These are phyloP conservation scores for Rhagologus leucostigma DNA, from an alignment of 2,113 vertebrate genomes.

Conservation along the genomic window DNA sequence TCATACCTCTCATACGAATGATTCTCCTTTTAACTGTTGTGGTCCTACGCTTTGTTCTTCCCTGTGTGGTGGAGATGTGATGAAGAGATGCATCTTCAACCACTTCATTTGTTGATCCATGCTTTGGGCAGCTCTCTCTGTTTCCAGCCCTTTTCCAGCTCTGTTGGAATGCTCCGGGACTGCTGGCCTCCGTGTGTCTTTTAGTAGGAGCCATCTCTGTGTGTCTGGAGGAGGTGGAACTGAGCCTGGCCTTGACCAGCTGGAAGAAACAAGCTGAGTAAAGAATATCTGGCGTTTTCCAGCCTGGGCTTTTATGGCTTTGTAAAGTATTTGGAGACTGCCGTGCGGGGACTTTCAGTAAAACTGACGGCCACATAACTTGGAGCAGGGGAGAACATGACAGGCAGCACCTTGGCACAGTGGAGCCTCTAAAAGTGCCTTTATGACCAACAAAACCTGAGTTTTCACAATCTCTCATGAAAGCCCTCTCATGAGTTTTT, in stretches of 20 bases:
- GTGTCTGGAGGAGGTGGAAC: background rate
- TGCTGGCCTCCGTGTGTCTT: accelerated
- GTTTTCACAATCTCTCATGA: background rate
- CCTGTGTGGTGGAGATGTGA: background rate
- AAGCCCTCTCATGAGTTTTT: background rate
- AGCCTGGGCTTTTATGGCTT: background rate
- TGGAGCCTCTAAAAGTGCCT: background rate
- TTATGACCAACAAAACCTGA: background rate
- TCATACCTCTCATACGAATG: background rate
- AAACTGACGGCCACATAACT: background rate
- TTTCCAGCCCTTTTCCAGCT: background rate
- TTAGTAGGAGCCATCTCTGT: background rate
- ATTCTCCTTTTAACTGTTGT: background rate
- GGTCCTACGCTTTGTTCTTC: accelerated
- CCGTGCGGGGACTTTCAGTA: background rate
- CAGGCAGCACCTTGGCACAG: background rate
- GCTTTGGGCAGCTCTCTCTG: background rate
- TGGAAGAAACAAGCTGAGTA: background rate
- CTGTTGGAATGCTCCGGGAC: background rate
- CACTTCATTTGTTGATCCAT: background rate
- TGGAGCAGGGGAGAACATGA: background rate
- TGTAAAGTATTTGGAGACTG: background rate
- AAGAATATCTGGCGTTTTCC: background rate
- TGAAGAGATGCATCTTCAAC: background rate
- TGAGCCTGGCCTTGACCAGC: background rate